Evolutionary conservation across 2,113 vertebrate species (phyloP).

Genomic region (Hipposideros armiger): DNA sequence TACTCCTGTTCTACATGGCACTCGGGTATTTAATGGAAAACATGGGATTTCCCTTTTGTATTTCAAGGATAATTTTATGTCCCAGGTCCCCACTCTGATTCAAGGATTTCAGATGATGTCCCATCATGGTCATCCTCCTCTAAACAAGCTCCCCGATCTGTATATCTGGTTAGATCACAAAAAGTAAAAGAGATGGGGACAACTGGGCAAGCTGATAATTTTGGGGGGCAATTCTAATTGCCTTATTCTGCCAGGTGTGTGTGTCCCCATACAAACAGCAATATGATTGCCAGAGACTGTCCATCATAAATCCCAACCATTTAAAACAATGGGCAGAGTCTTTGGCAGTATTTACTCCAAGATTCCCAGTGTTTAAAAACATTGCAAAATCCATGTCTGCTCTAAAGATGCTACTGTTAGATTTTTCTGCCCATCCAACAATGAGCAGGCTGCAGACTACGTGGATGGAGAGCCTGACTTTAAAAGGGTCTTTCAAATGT

Average conservation of each 20-base stretch:
- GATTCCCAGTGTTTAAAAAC: neutral
- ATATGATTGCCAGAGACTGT: neutral
- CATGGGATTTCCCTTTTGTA: neutral
- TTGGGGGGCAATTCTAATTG: neutral
- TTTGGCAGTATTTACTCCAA: neutral
- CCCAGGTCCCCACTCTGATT: neutral
- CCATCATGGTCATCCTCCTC: neutral
- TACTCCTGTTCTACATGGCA: neutral
- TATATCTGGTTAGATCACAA: neutral
- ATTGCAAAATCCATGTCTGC: neutral
- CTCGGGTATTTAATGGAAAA: neutral
- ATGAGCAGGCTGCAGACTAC: neutral
- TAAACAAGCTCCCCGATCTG: neutral
- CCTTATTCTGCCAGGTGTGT: neutral
- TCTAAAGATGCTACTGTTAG: neutral
- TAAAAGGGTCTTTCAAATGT: neutral
- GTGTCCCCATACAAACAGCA: neutral
- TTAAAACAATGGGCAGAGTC: neutral
- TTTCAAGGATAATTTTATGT: neutral
- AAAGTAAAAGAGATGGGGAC: neutral
- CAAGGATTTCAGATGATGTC: neutral
- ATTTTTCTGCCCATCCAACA: neutral
- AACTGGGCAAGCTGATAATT: neutral
- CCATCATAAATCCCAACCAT: neutral
- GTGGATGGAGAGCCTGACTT: neutral